Percentiles rank a stretch among this genome's conserved stretches.
Conservation (phyloP, 2,113 vertebrate species). For the Bettongia penicillata region DNA sequence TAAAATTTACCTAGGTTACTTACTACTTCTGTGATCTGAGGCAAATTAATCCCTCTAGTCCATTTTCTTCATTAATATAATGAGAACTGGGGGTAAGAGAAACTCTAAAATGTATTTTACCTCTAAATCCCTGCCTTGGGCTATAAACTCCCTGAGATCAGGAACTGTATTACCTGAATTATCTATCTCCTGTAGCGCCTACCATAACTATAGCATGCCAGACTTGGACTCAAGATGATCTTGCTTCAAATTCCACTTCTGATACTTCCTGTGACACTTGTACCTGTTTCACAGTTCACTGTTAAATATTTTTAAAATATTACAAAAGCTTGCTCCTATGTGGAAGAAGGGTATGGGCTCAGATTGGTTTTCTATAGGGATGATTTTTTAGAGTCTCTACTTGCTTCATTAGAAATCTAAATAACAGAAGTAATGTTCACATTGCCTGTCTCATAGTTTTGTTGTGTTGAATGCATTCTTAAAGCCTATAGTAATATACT, state of each 20-base stretch:
- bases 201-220: neutral
- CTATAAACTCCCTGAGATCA: neutral
- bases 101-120: neutral
- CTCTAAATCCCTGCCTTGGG: neutral
- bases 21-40: neutral
- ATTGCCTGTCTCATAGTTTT: neutral
- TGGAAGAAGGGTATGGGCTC: neutral
- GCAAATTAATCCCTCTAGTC: neutral
- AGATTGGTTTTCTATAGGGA: neutral
- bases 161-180: neutral
- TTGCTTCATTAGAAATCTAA: neutral
- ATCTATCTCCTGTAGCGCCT: neutral
- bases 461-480: neutral
- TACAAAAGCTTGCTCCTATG: neutral
- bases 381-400: neutral
- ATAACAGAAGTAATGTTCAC: neutral
- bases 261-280: neutral
- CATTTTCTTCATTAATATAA: neutral
- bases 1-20: neutral
- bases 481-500: neutral
- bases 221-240: neutral
- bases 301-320: neutral
- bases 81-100: neutral
- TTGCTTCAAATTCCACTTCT: neutral
- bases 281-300: neutral